Base-by-base conservation (phyloP, 2,888 invertebrate genomes). In the Zeuzera pyrina region DNA sequence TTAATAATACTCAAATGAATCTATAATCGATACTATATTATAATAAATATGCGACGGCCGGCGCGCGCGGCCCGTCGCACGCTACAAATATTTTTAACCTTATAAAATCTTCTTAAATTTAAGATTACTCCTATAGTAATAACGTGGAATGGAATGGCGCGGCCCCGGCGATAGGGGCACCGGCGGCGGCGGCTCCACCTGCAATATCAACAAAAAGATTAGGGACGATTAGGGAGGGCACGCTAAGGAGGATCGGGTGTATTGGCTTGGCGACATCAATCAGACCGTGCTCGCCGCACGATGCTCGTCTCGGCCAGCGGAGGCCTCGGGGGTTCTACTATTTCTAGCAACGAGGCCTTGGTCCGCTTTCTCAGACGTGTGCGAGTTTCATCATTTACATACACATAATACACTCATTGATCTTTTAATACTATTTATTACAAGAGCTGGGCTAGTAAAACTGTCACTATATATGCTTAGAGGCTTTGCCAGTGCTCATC, bases 1-100 rank as follows among this genome's bases (percentile, higher is more conserved):
- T 74, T 72, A 81, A 81, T 79, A 81, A 81, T 81, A 81, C 81
- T 81, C 81, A 73, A n/a, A 73, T 67, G 73, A 77, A 77, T 76
- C 78, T 77, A 78, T 72, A 67, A 74, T 76, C 65, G 70, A 77
- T 77, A 71, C 78, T 79, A 79, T 79, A 81, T 79, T 77, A 77
- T 67, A 71, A 66, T 78, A 70, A 77, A 65, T 67, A 74, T 61
- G 70, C 57, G 64, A 67, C 52, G 56, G 57, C 61, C 64, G 56
- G 53, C 57, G 53, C 49, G 49, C 43, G 52, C 62, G 63, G 57
- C 57, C 58, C 39, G 56, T 61, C 61, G 64, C 65, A 63, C 49
- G 59, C 55, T 67, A 73, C 73, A 68, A n/a, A 62, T 65, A 59
- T 67, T 64, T 61, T 70, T 67, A 69, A 69, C 62, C 70, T 73